Percentiles rank a stretch among this genome's conserved stretches.
Evolutionary conservation across 2,113 vertebrate genomes (phyloP).

Genomic region (Etia nguti): DNA sequence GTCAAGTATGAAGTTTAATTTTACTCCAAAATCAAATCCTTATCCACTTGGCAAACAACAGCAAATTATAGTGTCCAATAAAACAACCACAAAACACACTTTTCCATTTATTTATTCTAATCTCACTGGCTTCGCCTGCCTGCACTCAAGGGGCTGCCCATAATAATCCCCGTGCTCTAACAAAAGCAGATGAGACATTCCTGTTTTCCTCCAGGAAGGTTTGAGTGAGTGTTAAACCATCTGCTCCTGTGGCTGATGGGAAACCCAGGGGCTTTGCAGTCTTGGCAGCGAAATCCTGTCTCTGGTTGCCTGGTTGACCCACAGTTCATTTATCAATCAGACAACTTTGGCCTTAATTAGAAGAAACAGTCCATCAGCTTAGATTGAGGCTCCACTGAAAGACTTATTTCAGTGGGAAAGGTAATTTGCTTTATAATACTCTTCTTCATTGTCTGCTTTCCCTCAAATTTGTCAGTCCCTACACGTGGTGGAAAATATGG

Average conservation of each 20-base stretch:
- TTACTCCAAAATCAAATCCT: neutral
- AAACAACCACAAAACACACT: neutral
- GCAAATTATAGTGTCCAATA: neutral
- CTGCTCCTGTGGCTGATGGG: conserved; percentile 47
- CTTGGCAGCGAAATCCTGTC: conserved; percentile 38
- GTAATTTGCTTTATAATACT: neutral
- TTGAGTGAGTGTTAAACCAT: conserved; percentile 46
- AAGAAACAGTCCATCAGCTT: conserved; percentile 22
- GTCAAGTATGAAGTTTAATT: neutral
- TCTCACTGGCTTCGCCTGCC: neutral
- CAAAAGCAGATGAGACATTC: conserved; percentile 31
- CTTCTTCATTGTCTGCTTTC: neutral
- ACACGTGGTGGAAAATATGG: neutral
- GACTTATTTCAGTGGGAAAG: conserved; percentile 16
- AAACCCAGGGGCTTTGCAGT: conserved; percentile 35
- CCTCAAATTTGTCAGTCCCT: neutral
- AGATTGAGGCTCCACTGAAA: neutral
- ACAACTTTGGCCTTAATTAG: conserved; percentile 40
- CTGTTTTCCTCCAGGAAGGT: neutral
- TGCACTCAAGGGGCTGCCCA: neutral
- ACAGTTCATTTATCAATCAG: conserved; percentile 47
- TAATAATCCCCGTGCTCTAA: neutral
- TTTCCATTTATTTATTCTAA: neutral
- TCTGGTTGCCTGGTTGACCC: conserved; percentile 39
- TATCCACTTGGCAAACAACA: neutral